These are phyloP conservation scores for Leiothrix lutea DNA, from an alignment of 2,113 vertebrate genomes.

Conservation along the genomic window DNA sequence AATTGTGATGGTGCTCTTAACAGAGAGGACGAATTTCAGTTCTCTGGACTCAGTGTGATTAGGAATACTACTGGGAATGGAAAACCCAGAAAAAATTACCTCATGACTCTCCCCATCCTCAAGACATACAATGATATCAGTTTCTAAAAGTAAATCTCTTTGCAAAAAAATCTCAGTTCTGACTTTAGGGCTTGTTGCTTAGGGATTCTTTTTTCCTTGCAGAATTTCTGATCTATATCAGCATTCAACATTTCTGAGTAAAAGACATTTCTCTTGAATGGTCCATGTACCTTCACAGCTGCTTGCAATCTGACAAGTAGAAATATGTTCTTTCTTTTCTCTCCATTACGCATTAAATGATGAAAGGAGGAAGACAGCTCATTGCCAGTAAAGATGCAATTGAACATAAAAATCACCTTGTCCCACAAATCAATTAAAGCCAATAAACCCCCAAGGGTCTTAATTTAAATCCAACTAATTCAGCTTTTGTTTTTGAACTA, in stretches of 20 bases:
- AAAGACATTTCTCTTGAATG: not conserved
- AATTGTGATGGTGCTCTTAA: not conserved
- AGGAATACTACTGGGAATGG: not conserved
- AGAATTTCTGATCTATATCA: conserved; percentile 5
- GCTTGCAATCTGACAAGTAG: not conserved
- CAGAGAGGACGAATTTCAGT: not conserved
- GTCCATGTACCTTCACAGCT: not conserved
- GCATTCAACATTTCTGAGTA: not conserved
- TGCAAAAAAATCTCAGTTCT: not conserved
- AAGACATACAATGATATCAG: not conserved
- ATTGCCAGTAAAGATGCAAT: not conserved
- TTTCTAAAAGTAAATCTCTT: not conserved
- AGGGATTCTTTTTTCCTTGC: not conserved
- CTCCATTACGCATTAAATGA: not conserved
- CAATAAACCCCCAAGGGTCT: not conserved
- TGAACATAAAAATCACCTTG: not conserved
- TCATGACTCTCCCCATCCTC: not conserved
- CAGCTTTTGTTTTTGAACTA: not conserved
- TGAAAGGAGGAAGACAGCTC: not conserved
- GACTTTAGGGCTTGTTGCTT: not conserved
- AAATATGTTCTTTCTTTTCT: not conserved
- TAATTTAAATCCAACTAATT: not conserved
- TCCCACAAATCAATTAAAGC: not conserved
- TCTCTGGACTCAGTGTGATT: not conserved
- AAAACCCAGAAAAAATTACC: not conserved